Conservation (phyloP, 2,888 invertebrate species). For the Asteroscopus sphinx region DNA sequence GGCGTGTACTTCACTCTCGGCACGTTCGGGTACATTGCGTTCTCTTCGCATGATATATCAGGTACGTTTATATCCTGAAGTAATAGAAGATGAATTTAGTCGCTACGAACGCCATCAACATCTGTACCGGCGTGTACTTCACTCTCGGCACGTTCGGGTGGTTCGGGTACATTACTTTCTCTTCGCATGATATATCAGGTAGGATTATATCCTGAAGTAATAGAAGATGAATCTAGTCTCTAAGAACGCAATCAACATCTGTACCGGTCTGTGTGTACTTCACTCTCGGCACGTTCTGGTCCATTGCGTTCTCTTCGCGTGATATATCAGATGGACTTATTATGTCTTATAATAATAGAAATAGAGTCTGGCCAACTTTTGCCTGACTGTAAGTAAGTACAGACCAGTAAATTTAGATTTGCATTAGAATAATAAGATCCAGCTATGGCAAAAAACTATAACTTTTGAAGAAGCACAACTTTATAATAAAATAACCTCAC, state of each 20-base stretch:
- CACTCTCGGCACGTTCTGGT: conserved; percentile 96
- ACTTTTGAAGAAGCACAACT: too few species aligned
- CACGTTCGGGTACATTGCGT: conserved; percentile 97
- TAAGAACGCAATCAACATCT: conserved; percentile 96
- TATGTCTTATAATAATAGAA: too few species aligned
- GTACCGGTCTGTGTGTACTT: conserved; percentile 97
- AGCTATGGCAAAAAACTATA: too few species aligned
- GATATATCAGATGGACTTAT: too few species aligned
- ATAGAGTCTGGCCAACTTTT: too few species aligned
- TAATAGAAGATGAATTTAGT: conserved; percentile 97
- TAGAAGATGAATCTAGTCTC: conserved; percentile 97
- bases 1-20: conserved; percentile 97
- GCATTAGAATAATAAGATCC: too few species aligned
- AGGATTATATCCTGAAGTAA: conserved; percentile 39
- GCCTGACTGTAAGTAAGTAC: too few species aligned
- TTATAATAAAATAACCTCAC: too few species aligned
- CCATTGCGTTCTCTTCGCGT: too few species aligned
- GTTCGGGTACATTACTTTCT: conserved; percentile 98
- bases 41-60: conserved; percentile 93
- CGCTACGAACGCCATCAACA: conserved; percentile 96
- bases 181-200: conserved; percentile 93
- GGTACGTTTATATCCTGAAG: conserved; percentile 80
- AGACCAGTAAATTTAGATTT: too few species aligned
- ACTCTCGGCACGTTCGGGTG: conserved; percentile 97
- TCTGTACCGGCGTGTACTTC: conserved; percentile 97